These are phyloP conservation scores for Caenorhabditis briggsae DNA, from an alignment of 1,140 invertebrate species.

Conservation along the genomic window DNA sequence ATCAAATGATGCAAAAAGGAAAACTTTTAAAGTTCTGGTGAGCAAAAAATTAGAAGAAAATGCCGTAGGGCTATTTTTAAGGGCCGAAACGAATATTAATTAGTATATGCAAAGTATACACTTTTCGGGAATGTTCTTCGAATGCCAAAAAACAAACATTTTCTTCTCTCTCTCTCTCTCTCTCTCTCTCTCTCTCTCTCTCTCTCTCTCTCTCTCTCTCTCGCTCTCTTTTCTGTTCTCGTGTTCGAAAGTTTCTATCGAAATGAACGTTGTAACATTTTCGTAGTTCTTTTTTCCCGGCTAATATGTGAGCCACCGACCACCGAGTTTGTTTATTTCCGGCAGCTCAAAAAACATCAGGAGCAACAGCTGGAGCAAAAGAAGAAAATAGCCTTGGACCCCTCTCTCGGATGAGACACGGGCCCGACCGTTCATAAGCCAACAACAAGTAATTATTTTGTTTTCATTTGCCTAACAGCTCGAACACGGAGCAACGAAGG, in stretches of 20 bases:
- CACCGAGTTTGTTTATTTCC: not conserved
- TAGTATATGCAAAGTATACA: not conserved
- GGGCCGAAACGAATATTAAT: slow-evolving; percentile 12
- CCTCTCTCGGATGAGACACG: not conserved
- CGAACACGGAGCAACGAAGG: not conserved
- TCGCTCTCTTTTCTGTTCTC: not conserved
- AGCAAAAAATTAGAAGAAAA: not conserved
- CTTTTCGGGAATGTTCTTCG: no score
- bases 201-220: not conserved
- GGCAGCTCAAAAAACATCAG: slow-evolving; percentile 25
- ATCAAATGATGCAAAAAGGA: not conserved
- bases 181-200: not conserved
- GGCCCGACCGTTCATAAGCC: slow-evolving; percentile 12
- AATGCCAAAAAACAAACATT: no score
- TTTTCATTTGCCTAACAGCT: slow-evolving; percentile 45
- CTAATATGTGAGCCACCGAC: slow-evolving; percentile 16
- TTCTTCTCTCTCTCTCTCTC: not conserved
- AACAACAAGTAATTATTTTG: slow-evolving; percentile 49
- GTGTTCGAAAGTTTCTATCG: not conserved
- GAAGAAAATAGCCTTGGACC: slow-evolving; percentile 1
- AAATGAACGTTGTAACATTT: slow-evolving; percentile 40
- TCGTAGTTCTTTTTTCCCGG: not conserved
- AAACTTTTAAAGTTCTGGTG: not conserved
- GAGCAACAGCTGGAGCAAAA: not conserved
- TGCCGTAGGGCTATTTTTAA: not conserved